These are phyloP conservation scores for Sebastes iracundus DNA, from an alignment of 2,797 vertebrate species.

Conservation along the genomic window DNA sequence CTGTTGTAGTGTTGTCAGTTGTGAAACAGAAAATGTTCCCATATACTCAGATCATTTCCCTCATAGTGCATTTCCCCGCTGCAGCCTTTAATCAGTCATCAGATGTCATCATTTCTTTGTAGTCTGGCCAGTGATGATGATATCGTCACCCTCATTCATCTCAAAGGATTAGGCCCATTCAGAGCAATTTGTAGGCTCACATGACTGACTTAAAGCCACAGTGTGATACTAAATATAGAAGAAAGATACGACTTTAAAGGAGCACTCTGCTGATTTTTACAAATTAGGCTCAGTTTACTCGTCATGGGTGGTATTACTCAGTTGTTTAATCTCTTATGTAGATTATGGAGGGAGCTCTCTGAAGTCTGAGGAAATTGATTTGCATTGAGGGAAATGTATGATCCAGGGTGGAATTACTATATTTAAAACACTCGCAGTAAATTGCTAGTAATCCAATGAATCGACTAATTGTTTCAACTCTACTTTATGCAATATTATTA, in stretches of 20 bases:
- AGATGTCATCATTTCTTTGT: slow-evolving; percentile 21
- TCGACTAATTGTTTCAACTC: neutral
- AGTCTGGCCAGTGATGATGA: neutral
- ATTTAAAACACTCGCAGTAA: neutral
- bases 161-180: neutral
- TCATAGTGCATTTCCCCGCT: neutral
- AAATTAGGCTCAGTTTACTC: neutral
- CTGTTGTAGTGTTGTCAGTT: rapidly evolving
- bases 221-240: too few relatives aligned
- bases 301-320: too few relatives aligned
- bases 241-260: neutral
- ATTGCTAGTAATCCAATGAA: neutral
- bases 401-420: neutral
- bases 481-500: neutral
- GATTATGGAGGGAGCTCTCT: too few relatives aligned
- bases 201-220: neutral
- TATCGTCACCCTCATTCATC: neutral
- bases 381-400: too few relatives aligned
- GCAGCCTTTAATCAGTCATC: slow-evolving; percentile 3
- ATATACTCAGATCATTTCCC: too few relatives aligned
- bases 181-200: neutral
- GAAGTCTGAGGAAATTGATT: too few relatives aligned
- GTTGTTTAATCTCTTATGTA: too few relatives aligned
- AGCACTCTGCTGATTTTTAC: neutral
- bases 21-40: too few relatives aligned